Evolutionary conservation across 2,113 vertebrate genomes (phyloP), one percentile per base, ranked within the genome.

Genomic region (Setophaga kirtlandii): DNA sequence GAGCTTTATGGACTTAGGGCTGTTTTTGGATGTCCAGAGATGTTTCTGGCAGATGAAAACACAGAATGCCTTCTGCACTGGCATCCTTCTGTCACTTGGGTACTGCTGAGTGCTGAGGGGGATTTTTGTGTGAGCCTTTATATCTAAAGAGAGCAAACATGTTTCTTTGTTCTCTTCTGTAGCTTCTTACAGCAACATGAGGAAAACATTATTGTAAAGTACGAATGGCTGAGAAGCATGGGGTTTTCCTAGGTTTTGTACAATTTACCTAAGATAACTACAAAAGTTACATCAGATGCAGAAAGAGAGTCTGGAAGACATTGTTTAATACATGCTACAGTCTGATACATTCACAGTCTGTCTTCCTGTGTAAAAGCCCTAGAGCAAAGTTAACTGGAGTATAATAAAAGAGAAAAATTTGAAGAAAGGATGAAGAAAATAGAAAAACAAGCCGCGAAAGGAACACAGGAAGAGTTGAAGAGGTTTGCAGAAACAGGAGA

Each of bases 91-190:
- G 44, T 81, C 86, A 75, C 69, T 83, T 86, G 69, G 60, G 64
- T 56, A 10, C 53, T 60, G 73, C 76, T 53, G 77, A 70, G 53
- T 31, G 64, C 59, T 1, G 1, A 28, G 44, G 28, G 33, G 41
- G 8, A 59, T 84, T 94, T 95, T 89, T 76, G 11, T 91, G 35
- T 44, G 52, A 92, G 60, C 62, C 10, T 93, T 92, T 92, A 25
- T 83, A 55, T 77, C 65, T 92, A 63, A 88, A 75, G 63, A 90
- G 82, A 85, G 46, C 67, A 90, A 84, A 70, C 28, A 31, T 27
- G 11, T 81, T 94, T 74, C 86, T 95, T 96, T 90, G 68, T 95
- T 92, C 76, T 67, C 47, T 63, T 92, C 83, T 39, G 4, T 47
- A 64, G 56, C 59, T 10, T 7, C 59, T 92, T 65, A n/a, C 18